Evolutionary conservation across 2,888 invertebrate species (phyloP).

Genomic region (Drosophila mimetica): DNA sequence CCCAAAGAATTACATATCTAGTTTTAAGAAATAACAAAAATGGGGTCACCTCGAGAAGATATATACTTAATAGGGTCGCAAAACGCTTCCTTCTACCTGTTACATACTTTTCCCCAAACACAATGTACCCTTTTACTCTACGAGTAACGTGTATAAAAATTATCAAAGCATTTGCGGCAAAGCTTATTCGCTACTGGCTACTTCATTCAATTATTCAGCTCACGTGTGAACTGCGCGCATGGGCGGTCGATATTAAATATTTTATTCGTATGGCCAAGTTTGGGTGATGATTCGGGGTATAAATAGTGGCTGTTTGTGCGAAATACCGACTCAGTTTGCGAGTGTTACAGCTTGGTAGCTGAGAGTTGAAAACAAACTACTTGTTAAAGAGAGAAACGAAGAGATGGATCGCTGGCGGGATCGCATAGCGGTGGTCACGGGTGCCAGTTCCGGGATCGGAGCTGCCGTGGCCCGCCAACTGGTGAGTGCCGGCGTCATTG

Average conservation of each 20-base stretch:
- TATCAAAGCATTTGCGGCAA: too few species aligned
- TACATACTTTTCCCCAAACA: too few species aligned
- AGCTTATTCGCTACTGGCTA: too few species aligned
- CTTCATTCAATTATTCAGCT: constrained; percentile 38
- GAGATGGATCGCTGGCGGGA: constrained; percentile 86
- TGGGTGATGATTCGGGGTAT: not conserved
- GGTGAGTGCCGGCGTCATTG: constrained; percentile 85
- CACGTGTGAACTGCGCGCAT: constrained; percentile 43
- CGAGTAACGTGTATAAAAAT: too few species aligned
- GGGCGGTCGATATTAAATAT: constrained; percentile 21
- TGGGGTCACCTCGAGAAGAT: too few species aligned
- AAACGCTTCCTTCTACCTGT: too few species aligned
- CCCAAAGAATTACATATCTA: too few species aligned
- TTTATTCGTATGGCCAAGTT: constrained; percentile 10
- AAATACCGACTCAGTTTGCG: constrained; percentile 7
- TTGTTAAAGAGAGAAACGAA: not conserved
- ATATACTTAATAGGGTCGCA: too few species aligned
- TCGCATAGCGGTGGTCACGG: constrained; percentile 87
- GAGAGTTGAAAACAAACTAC: not conserved
- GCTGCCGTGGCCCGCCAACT: constrained; percentile 84
- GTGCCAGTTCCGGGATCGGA: constrained; percentile 87
- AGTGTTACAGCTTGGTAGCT: not conserved
- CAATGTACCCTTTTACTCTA: too few species aligned
- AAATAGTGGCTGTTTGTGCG: constrained; percentile 1
- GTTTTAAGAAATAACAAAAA: too few species aligned